phyloP scores from a whole-genome alignment of 2,797 vertebrate species.

The Sciurus carolinensis region DNA sequence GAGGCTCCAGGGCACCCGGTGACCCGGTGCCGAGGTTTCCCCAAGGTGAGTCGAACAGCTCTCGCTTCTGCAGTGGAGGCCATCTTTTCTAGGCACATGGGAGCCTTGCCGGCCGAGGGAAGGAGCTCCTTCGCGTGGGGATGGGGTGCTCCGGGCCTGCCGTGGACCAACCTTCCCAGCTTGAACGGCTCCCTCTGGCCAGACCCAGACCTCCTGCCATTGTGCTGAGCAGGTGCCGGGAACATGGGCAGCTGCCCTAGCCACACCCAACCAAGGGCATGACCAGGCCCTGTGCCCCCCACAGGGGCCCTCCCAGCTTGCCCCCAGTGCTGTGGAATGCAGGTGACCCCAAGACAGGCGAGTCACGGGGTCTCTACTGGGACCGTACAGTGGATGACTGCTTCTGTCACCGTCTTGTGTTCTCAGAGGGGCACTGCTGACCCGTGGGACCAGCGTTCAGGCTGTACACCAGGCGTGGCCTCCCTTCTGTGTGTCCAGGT shows the following conservation, averaged over 20 bases:
- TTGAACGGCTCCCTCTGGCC: conserved; percentile 24
- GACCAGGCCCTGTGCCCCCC: too few relatives aligned
- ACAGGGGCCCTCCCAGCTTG: not conserved
- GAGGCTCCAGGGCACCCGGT: conserved; percentile 92
- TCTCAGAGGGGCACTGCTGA: conserved; percentile 63
- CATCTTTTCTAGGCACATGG: conserved; percentile 90
- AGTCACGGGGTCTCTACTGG: conserved; percentile 68
- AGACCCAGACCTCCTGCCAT: not conserved
- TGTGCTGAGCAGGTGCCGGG: conserved; percentile 51
- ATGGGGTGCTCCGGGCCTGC: conserved; percentile 79
- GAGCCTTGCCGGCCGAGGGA: conserved; percentile 91
- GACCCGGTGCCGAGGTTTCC: conserved; percentile 92
- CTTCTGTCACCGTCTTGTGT: conserved; percentile 57
- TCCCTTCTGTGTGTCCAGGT: conserved; percentile 84
- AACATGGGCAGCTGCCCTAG: conserved; percentile 83
- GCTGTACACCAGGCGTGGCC: conserved; percentile 76
- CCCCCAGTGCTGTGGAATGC: conserved; percentile 8
- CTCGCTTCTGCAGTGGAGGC: conserved; percentile 92
- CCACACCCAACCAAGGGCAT: conserved; percentile 74
- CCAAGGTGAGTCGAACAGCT: conserved; percentile 91
- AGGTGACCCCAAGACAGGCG: conserved; percentile 83
- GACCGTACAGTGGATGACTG: conserved; percentile 80
- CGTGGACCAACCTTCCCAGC: too few relatives aligned
- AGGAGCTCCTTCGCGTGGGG: conserved; percentile 89
- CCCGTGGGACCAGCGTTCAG: conserved; percentile 76